These are phyloP conservation scores for Drosophila lutescens DNA, from an alignment of 2,888 invertebrate genomes.

Conservation along the genomic window DNA sequence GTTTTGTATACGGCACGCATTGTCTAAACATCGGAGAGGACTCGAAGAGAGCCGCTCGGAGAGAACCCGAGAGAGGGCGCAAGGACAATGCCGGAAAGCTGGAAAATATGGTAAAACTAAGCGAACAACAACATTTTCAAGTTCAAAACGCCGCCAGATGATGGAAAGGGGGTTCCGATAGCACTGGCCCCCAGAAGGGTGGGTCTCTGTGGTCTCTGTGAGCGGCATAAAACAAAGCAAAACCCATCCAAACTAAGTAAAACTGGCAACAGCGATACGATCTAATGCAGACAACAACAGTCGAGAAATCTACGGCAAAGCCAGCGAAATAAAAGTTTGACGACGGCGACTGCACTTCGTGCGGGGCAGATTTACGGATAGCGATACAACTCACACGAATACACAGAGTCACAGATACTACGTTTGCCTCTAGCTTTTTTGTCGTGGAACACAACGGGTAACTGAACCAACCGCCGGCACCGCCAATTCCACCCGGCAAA, in stretches of 20 bases:
- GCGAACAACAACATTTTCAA: conserved; percentile 70
- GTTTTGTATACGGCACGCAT: conserved; percentile 56
- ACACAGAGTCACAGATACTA: not conserved
- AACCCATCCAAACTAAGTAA: conserved; percentile 25
- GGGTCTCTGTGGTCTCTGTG: not conserved
- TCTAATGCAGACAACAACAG: conserved; percentile 50
- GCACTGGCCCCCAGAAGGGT: not conserved
- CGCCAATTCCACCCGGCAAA: conserved; percentile 5
- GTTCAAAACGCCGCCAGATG: conserved; percentile 74
- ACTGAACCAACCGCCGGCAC: conserved; percentile 14
- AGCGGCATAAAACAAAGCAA: conserved; percentile 30
- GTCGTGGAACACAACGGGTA: conserved; percentile 5
- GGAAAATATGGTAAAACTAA: conserved; percentile 43
- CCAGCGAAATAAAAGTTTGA: conserved; percentile 25
- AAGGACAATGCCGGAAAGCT: conserved; percentile 34
- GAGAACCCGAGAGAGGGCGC: conserved; percentile 38
- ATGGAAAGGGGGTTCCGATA: conserved; percentile 10
- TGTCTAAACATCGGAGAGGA: conserved; percentile 64
- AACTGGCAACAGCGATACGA: conserved; percentile 43
- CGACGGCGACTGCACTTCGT: conserved; percentile 28
- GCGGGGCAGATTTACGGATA: conserved; percentile 12
- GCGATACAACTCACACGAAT: conserved; percentile 11
- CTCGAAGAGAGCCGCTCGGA: conserved; percentile 11
- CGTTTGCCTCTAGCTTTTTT: conserved; percentile 1
- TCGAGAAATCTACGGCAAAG: conserved; percentile 32